Conservation (phyloP, 2,113 vertebrate species). For the Scomber colias region DNA sequence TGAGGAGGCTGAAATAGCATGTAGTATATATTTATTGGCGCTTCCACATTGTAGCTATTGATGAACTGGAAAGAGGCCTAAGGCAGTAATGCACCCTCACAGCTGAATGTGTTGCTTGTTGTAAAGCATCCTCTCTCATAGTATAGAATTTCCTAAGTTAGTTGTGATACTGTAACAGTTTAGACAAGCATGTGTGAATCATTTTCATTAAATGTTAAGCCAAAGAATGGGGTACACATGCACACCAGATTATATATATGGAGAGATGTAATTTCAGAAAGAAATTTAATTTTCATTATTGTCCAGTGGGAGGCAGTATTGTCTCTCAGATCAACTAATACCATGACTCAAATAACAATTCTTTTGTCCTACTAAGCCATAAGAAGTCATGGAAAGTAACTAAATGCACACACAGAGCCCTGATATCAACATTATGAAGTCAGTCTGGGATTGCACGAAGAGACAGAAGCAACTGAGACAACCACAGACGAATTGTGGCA, state of each 20-base stretch:
- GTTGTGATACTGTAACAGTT: too few species aligned
- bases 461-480: too few species aligned
- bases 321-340: not conserved
- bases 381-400: too few species aligned
- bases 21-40: not conserved
- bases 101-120: not conserved
- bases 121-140: too few species aligned
- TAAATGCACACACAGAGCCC: too few species aligned
- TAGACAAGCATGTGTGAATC: too few species aligned
- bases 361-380: too few species aligned
- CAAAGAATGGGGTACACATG: not conserved
- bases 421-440: too few species aligned
- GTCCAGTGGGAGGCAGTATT: constrained; percentile 52
- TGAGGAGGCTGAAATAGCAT: not conserved
- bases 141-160: too few species aligned
- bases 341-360: not conserved
- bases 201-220: too few species aligned
- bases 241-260: not conserved
- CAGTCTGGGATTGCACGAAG: too few species aligned
- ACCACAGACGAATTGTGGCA: too few species aligned
- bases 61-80: not conserved
- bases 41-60: not conserved
- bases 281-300: not conserved
- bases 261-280: not conserved
- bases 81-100: not conserved